These are phyloP conservation scores for Panzeria rudis DNA, from an alignment of 2,888 invertebrate genomes.

Conservation along the genomic window DNA sequence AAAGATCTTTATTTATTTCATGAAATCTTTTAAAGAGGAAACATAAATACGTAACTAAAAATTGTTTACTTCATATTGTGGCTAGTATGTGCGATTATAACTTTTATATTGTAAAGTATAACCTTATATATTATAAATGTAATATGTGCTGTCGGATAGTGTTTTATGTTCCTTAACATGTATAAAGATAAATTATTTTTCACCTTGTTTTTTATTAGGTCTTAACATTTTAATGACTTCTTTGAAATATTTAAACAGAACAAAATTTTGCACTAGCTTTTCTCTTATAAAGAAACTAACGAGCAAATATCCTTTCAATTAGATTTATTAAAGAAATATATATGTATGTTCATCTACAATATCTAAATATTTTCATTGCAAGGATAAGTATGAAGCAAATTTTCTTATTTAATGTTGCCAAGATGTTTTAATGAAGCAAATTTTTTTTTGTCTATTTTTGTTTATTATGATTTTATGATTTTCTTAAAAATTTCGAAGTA, in stretches of 20 bases:
- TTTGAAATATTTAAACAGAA: not conserved
- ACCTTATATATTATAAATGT: no score
- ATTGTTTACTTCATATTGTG: no score
- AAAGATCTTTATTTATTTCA: no score
- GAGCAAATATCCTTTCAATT: not conserved
- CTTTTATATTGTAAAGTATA: no score
- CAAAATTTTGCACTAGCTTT: not conserved
- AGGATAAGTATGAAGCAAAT: not conserved
- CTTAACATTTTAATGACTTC: not conserved
- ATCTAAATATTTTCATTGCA: not conserved
- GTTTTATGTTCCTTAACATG: no score
- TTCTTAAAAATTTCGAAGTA: constrained; percentile 1
- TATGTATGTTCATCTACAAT: not conserved
- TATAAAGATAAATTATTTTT: no score
- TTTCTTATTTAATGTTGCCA: constrained; percentile 20
- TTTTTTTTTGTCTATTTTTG: not conserved
- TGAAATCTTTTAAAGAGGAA: no score
- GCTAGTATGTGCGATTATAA: no score
- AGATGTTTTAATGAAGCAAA: constrained; percentile 42
- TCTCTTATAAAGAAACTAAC: not conserved
- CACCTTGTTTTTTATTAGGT: no score
- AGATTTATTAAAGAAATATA: not conserved
- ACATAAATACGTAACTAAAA: no score
- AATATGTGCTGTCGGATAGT: no score
- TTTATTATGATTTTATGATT: constrained; percentile 4